phyloP scores from a whole-genome alignment of 2,888 invertebrate species.

The Philonicus albiceps region DNA sequence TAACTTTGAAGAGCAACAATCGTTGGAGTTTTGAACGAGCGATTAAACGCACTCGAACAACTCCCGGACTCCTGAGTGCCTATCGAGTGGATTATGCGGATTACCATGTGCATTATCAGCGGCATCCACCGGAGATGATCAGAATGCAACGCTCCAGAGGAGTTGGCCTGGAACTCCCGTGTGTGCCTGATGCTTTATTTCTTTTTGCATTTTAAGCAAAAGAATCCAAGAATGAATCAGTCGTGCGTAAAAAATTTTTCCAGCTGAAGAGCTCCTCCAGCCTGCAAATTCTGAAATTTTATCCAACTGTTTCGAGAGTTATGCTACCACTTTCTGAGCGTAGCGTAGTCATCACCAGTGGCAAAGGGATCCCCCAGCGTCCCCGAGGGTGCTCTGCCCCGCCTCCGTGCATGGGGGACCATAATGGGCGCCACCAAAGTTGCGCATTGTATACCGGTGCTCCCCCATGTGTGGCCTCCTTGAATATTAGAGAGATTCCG shows the following conservation, averaged over 20 bases:
- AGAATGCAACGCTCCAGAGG: slow-evolving; percentile 26
- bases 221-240: slow-evolving; percentile 39
- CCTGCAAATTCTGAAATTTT: slow-evolving; percentile 30
- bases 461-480: not conserved
- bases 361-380: not conserved
- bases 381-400: not conserved
- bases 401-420: not conserved
- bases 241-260: slow-evolving; percentile 39
- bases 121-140: slow-evolving; percentile 31
- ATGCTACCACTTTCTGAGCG: not conserved
- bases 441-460: not conserved
- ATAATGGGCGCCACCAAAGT: slow-evolving; percentile 32
- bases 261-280: slow-evolving; percentile 18
- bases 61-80: slow-evolving; percentile 13
- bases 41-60: slow-evolving; percentile 38
- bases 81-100: slow-evolving; percentile 33
- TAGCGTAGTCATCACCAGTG: not conserved
- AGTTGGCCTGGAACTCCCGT: slow-evolving; percentile 32
- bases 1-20: slow-evolving; percentile 39
- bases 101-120: slow-evolving; percentile 30
- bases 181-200: not conserved
- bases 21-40: slow-evolving; percentile 18
- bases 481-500: slow-evolving; percentile 11
- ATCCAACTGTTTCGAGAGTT: slow-evolving; percentile 36
- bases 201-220: slow-evolving; percentile 21